Evolutionary conservation across 1,140 invertebrate species (phyloP).

Genomic region (Papilio glaucus): DNA sequence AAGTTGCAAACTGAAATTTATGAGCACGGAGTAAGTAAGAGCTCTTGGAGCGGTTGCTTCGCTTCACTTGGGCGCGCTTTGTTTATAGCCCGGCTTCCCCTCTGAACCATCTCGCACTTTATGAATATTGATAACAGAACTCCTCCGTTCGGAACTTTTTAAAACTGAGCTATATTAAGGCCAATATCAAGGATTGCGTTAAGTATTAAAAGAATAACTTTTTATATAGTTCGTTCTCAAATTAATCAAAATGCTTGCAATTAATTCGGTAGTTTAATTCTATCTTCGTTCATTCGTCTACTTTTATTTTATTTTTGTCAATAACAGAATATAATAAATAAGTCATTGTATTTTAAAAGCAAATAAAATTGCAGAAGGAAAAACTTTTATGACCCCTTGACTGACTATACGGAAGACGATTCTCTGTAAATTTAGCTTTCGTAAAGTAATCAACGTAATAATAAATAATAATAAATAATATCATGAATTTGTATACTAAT

Average conservation of each 20-base stretch:
- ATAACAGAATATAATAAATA: too few relatives aligned
- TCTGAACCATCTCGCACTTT: conserved; percentile 68
- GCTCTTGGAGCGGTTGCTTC: conserved; percentile 70
- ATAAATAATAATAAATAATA: too few relatives aligned
- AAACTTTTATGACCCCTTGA: too few relatives aligned
- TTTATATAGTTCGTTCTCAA: conserved; percentile 22
- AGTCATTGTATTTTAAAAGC: not conserved
- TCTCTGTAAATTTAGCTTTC: too few relatives aligned
- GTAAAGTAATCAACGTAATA: too few relatives aligned
- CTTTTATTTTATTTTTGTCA: conserved; percentile 22
- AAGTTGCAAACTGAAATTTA: conserved; percentile 81
- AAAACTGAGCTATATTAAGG: conserved; percentile 65
- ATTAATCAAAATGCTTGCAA: conserved; percentile 12
- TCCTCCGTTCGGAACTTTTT: conserved; percentile 68
- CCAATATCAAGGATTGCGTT: conserved; percentile 54
- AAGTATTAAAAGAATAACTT: conserved; percentile 42
- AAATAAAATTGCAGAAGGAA: too few relatives aligned
- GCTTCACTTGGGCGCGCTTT: conserved; percentile 60
- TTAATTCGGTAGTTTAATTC: conserved; percentile 12
- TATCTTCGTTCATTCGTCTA: conserved; percentile 35
- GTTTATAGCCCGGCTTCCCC: conserved; percentile 76
- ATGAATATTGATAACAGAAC: conserved; percentile 79
- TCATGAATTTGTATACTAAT: too few relatives aligned
- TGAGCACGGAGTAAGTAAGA: conserved; percentile 72
- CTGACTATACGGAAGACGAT: too few relatives aligned